Base-by-base conservation (phyloP, 35 echinoderm and acorn worm species). In the Lytechinus variegatus region DNA sequence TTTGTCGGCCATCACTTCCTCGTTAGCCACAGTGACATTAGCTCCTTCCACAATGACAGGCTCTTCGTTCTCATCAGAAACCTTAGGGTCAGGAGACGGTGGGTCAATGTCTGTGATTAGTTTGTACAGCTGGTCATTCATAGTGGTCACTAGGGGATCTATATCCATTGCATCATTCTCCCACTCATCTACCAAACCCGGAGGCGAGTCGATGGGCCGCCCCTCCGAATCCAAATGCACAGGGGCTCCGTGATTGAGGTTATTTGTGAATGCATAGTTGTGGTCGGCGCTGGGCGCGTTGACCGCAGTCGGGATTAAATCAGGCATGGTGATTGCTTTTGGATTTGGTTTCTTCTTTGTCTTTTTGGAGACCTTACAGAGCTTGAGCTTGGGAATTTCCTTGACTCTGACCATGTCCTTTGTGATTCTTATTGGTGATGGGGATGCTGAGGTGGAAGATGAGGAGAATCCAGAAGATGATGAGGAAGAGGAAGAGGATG, bases 211-310 rank as follows among this genome's bases (percentile, higher is more conserved):
- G 6, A 94, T 95, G 0, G 95, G 95, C 53, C 88, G 79, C 27
- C 97, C 97, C 10, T 92, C 52, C 12, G 97, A 97, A 92, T 98
- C 96, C 2, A 95, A 95, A 89, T 98, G 97, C 21, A 92, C 56
- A 79, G 96, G 54, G 61, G 71, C 57, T 6, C 29, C 89, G 3
- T 86, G 13, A 60, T 89, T 90, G 33, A 61, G 14, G 87, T 89
- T 60, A 28, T 96, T 95, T 27, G 95, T 89, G 90, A 94, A 96
- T n/a, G 97, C 97, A 92, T 98, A 98, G 87, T 93, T 98, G 87
- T 98, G 97, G 89, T 98, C 97, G 56, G 93, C 54, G 57, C 94
- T 87, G 27, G 97, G 97, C 4, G 95, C 94, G 24, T 98, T 94
- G 12, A 95, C 57, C 4, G 86, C 94, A 56, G 66, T 27, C 4